These are phyloP conservation scores for Salvelinus sp. DNA, from an alignment of 2,113 vertebrate genomes.

Conservation along the genomic window DNA sequence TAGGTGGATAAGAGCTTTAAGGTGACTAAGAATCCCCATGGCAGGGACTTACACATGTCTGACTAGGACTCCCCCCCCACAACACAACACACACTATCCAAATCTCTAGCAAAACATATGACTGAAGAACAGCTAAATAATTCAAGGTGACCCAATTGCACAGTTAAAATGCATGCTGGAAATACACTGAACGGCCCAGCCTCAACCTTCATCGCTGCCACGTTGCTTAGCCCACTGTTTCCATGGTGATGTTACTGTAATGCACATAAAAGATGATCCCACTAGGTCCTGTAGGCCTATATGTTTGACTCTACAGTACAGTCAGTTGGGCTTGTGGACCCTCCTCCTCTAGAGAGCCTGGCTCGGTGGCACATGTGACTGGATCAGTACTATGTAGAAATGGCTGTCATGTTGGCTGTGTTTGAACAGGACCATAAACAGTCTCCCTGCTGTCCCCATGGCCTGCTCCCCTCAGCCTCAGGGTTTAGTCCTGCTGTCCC, in stretches of 20 bases:
- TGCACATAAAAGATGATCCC: background rate
- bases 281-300: too few species aligned
- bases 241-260: background rate
- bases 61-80: constrained; percentile 34
- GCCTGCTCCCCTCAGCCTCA: background rate
- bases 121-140: constrained; percentile 53
- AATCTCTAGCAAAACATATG: constrained; percentile 54
- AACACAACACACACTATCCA: constrained; percentile 26
- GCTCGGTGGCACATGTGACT: constrained; percentile 45
- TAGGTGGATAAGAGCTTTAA: constrained; percentile 48
- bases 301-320: background rate
- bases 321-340: background rate
- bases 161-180: constrained; percentile 55
- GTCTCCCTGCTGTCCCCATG: too few species aligned
- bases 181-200: constrained; percentile 22
- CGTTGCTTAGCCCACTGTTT: constrained; percentile 16
- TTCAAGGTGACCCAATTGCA: constrained; percentile 68
- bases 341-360: constrained; percentile 18
- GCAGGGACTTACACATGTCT: constrained; percentile 56
- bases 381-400: constrained; percentile 50
- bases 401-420: constrained; percentile 57
- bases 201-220: too few species aligned
- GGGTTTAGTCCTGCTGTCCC: constrained; percentile 10
- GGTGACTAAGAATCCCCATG: constrained; percentile 61
- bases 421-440: constrained; percentile 21